These are phyloP conservation scores for Hyles vespertilio DNA, from an alignment of 1,140 invertebrate species.

Conservation along the genomic window DNA sequence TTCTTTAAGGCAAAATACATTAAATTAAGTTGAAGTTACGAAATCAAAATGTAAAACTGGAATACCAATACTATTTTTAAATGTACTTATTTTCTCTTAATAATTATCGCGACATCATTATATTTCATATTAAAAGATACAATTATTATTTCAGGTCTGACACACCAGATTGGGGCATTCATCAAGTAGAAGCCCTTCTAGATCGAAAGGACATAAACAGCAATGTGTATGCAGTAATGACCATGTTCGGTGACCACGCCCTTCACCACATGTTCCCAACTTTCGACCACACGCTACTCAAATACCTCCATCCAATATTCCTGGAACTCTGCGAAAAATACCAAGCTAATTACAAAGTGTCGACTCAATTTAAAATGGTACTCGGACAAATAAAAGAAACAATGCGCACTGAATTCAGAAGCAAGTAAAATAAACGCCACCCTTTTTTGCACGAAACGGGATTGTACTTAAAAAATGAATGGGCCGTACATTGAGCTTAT, in stretches of 20 bases:
- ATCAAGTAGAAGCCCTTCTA: slow-evolving; percentile 84
- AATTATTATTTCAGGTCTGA: slow-evolving; percentile 30
- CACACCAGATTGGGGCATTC: slow-evolving; percentile 85
- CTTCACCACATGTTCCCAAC: slow-evolving; percentile 91
- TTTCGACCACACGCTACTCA: slow-evolving; percentile 84
- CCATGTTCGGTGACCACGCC: slow-evolving; percentile 84
- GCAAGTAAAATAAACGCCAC: background rate
- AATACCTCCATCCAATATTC: slow-evolving; percentile 79
- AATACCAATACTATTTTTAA: too few species aligned
- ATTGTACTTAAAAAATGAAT: slow-evolving; percentile 7
- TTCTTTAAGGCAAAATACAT: too few species aligned
- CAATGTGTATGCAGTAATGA: slow-evolving; percentile 81
- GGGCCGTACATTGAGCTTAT: slow-evolving; percentile 9
- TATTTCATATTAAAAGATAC: too few species aligned
- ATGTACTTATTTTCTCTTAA: too few species aligned
- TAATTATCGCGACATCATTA: too few species aligned
- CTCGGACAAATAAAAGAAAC: slow-evolving; percentile 83
- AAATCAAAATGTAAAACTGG: too few species aligned
- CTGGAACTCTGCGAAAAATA: slow-evolving; percentile 83
- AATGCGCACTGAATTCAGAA: slow-evolving; percentile 58
- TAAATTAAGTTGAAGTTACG: too few species aligned
- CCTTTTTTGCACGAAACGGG: slow-evolving; percentile 1
- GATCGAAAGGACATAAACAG: slow-evolving; percentile 82
- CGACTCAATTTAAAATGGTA: slow-evolving; percentile 78
- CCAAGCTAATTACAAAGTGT: slow-evolving; percentile 74